A percentile compares a stretch with the other conserved stretches of the same genome.
phyloP scores from a whole-genome alignment of 2,113 vertebrate species.

The Aleadryas rufinucha region DNA sequence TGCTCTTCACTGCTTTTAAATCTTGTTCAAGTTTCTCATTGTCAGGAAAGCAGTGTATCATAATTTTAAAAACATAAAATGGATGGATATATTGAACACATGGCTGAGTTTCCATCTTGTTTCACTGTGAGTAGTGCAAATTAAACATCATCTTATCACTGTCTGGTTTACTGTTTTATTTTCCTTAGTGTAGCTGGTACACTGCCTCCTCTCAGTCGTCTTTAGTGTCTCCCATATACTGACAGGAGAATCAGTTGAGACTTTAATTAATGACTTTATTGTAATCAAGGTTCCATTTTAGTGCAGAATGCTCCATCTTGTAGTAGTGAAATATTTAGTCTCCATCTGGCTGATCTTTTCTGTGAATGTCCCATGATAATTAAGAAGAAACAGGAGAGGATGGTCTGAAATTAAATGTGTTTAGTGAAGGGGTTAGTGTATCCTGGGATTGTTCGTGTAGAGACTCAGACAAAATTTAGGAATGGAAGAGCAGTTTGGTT shows the following conservation, averaged over 20 bases:
- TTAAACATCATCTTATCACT: not conserved
- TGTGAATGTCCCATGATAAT: constrained; percentile 43
- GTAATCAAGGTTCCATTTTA: constrained; percentile 62
- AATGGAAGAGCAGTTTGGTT: not conserved
- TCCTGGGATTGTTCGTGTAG: not conserved
- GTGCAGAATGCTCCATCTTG: constrained; percentile 50
- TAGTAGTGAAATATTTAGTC: constrained; percentile 68
- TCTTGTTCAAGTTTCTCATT: not conserved
- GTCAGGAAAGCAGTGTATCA: not conserved
- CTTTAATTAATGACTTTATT: constrained; percentile 64
- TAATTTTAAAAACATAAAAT: not conserved
- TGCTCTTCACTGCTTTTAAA: not conserved
- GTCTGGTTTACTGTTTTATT: not conserved
- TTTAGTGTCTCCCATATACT: not conserved
- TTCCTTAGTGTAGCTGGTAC: not conserved
- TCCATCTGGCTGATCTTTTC: constrained; percentile 64
- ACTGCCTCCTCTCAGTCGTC: constrained; percentile 11
- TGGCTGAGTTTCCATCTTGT: not conserved
- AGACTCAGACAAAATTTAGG: not conserved
- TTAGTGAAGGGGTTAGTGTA: not conserved
- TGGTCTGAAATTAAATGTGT: constrained; percentile 7
- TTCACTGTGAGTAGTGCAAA: not conserved
- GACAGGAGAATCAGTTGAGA: constrained; percentile 34
- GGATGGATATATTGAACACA: not conserved
- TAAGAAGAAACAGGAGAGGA: constrained; percentile 47